A percentile compares a stretch with the other conserved stretches of the same genome.
Conservation (phyloP, 2,888 invertebrate genomes). For the Brenthis ino region DNA sequence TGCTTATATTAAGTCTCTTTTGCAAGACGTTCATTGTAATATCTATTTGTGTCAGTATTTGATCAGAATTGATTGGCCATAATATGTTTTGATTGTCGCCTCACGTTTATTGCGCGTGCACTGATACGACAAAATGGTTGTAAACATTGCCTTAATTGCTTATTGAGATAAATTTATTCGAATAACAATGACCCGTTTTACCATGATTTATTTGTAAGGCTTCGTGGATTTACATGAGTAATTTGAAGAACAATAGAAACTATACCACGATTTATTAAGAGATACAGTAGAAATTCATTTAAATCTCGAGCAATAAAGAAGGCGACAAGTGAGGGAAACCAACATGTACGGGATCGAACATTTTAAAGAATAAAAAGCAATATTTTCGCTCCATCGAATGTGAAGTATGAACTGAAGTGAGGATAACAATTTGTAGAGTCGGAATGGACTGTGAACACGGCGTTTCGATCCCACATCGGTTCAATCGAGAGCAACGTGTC, state of each 20-base stretch:
- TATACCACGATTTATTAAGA: neutral
- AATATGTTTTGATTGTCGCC: constrained; percentile 49
- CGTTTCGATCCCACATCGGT: constrained; percentile 24
- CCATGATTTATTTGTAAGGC: neutral
- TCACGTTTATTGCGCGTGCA: constrained; percentile 50
- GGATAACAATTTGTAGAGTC: constrained; percentile 28
- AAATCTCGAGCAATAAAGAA: constrained; percentile 2
- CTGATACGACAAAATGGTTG: constrained; percentile 38
- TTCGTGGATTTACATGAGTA: too few relatives aligned
- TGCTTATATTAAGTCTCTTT: too few relatives aligned
- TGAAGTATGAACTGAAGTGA: constrained; percentile 24
- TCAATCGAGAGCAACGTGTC: constrained; percentile 30
- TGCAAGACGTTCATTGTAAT: constrained; percentile 2
- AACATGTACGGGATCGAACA: constrained; percentile 4
- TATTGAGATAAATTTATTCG: constrained; percentile 24
- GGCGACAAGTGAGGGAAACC: constrained; percentile 1
- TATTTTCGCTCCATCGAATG: constrained; percentile 28
- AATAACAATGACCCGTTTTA: constrained; percentile 17
- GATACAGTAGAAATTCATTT: constrained; percentile 1
- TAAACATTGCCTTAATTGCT: constrained; percentile 19
- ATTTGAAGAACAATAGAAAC: neutral
- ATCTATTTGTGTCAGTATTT: constrained; percentile 34
- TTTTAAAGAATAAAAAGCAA: constrained; percentile 20
- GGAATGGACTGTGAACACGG: constrained; percentile 23
- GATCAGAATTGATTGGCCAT: constrained; percentile 42